A percentile compares a stretch with the other conserved stretches of the same genome.
Conservation (phyloP, 1,140 invertebrate species). For the Penaeus vannamei region DNA sequence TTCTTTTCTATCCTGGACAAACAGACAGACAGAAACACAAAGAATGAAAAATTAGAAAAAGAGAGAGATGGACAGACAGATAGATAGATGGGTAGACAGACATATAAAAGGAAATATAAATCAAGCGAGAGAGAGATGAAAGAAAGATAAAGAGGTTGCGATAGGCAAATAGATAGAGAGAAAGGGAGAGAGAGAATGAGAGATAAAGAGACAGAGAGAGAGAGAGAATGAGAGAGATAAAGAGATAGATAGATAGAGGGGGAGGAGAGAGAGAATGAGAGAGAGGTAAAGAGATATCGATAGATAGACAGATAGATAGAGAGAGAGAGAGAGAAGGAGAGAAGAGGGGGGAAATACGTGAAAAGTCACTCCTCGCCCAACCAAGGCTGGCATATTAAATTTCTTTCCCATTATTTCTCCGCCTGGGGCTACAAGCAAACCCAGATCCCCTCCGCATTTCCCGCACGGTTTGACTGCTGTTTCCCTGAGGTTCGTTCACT, state of each 20-base stretch:
- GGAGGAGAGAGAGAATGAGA: conserved; percentile 34
- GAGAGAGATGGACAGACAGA: not conserved
- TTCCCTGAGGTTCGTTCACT: not conserved
- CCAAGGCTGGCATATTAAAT: conserved; percentile 48
- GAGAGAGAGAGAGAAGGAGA: not conserved
- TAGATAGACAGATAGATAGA: conserved; percentile 10
- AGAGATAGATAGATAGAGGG: conserved; percentile 1
- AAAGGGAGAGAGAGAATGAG: not conserved
- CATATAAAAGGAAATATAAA: not conserved
- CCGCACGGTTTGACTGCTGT: not conserved
- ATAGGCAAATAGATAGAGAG: conserved; percentile 2
- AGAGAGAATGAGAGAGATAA: conserved; percentile 4
- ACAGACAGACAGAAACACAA: not conserved
- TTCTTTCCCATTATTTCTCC: conserved; percentile 52
- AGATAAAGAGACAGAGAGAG: not conserved
- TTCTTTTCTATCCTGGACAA: not conserved
- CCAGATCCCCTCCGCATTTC: too few species aligned
- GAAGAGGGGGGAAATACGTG: not conserved
- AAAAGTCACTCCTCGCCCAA: conserved; percentile 32
- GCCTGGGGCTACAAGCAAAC: conserved; percentile 46
- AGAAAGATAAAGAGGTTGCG: not conserved
- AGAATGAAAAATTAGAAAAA: not conserved
- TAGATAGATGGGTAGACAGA: not conserved
- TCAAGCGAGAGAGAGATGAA: not conserved
- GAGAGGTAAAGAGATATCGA: not conserved